Percentiles rank a stretch among this genome's conserved stretches.
phyloP scores from a whole-genome alignment of 2,888 invertebrate genomes.

The Strigamia maritima region DNA sequence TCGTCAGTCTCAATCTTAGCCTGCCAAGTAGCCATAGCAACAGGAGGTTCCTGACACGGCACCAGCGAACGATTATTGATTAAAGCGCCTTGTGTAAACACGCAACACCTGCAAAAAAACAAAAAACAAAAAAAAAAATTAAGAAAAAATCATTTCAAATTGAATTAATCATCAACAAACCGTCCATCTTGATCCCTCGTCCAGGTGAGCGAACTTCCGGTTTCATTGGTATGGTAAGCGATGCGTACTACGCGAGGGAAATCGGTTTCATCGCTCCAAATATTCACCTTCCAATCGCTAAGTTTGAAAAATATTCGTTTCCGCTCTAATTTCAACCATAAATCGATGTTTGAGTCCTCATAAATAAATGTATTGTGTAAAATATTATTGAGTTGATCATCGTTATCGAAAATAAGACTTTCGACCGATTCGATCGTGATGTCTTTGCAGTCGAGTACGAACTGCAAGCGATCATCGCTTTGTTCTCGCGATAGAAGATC shows the following conservation, averaged over 20 bases:
- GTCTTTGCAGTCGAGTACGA: constrained; percentile 19
- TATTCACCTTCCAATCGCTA: constrained; percentile 1
- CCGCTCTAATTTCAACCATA: neutral
- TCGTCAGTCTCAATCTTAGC: constrained; percentile 46
- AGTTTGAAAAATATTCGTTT: neutral
- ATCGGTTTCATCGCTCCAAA: constrained; percentile 7
- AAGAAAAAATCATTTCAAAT: neutral
- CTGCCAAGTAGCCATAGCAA: constrained; percentile 54
- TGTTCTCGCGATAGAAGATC: neutral
- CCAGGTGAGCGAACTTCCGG: constrained; percentile 22
- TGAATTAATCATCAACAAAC: neutral
- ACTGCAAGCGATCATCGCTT: neutral
- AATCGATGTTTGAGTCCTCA: neutral
- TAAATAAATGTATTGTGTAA: neutral
- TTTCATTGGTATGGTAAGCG: neutral
- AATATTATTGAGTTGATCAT: neutral
- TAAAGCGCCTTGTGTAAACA: constrained; percentile 53
- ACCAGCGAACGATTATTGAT: constrained; percentile 54
- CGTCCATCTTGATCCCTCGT: neutral
- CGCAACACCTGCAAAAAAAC: constrained; percentile 45
- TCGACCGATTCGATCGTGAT: neutral
- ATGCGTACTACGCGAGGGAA: constrained; percentile 25
- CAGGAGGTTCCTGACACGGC: constrained; percentile 54
- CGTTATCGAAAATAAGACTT: neutral
- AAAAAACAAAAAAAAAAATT: neutral